phyloP scores from a whole-genome alignment of 2,113 vertebrate species.

The Steatornis caripensis region DNA sequence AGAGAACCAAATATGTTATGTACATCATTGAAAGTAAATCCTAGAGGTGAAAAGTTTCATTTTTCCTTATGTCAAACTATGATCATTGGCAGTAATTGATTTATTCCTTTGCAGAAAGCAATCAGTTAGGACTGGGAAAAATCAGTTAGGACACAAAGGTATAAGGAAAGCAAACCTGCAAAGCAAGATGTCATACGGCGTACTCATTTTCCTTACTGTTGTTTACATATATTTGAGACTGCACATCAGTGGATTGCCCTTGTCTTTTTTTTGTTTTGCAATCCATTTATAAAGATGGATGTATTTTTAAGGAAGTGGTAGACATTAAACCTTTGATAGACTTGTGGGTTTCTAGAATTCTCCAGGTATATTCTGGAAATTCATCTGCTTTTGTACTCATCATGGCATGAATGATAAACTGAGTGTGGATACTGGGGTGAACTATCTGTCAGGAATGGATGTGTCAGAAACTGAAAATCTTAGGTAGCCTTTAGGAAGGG shows the following conservation, averaged over 20 bases:
- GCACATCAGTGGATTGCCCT: background rate
- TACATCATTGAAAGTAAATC: background rate
- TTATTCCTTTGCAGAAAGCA: background rate
- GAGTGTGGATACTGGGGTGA: background rate
- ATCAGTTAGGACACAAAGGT: background rate
- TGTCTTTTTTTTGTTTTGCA: background rate
- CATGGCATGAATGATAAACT: background rate
- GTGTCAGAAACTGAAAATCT: background rate
- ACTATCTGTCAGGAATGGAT: background rate
- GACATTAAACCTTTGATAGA: background rate
- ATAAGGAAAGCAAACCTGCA: background rate
- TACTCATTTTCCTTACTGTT: background rate
- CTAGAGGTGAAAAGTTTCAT: background rate
- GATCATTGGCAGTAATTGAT: background rate
- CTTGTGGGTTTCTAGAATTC: background rate
- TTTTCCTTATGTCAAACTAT: background rate
- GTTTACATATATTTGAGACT: background rate
- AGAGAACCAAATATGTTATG: background rate
- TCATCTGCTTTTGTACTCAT: background rate
- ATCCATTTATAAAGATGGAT: background rate
- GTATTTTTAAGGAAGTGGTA: background rate
- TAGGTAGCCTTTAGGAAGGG: background rate
- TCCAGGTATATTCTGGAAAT: background rate
- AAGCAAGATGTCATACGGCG: background rate
- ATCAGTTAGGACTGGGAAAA: background rate